Percentiles rank a stretch among this genome's conserved stretches.
phyloP scores from a whole-genome alignment of 1,140 invertebrate genomes.

The Ctenoplectra terminalis region DNA sequence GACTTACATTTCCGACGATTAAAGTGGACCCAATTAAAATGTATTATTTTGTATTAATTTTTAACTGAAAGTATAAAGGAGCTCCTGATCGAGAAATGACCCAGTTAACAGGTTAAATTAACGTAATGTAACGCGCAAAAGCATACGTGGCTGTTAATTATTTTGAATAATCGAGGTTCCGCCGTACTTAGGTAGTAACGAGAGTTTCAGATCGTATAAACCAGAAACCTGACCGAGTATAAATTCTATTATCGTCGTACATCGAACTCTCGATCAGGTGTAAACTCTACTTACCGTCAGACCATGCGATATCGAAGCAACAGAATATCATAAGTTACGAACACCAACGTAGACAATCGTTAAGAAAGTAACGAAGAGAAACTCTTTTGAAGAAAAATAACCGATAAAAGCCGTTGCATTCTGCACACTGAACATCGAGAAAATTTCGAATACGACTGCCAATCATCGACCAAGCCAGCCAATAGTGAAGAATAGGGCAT shows the following conservation, averaged over 20 bases:
- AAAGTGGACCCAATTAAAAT: no score
- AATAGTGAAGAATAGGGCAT: constrained; percentile 64
- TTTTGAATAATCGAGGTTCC: constrained; percentile 24
- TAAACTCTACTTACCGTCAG: constrained; percentile 54
- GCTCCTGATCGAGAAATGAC: no score
- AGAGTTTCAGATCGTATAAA: not conserved
- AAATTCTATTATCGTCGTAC: not conserved
- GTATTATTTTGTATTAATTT: no score
- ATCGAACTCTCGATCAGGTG: constrained; percentile 5
- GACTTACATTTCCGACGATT: no score
- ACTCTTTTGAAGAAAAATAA: constrained; percentile 52
- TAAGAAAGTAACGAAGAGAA: constrained; percentile 39
- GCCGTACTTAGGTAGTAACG: not conserved
- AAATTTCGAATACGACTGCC: constrained; percentile 72
- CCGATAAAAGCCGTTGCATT: constrained; percentile 76
- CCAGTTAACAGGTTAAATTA: no score
- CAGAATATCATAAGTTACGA: constrained; percentile 44
- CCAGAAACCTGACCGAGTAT: not conserved
- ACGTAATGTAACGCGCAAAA: no score
- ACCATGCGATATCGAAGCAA: constrained; percentile 61
- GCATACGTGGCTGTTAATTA: not conserved
- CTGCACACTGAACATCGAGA: constrained; percentile 76
- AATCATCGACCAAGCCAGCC: constrained; percentile 74
- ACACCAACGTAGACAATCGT: constrained; percentile 54
- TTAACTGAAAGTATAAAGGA: no score